phyloP scores from a whole-genome alignment of 2,888 invertebrate genomes.

The Diloba caeruleocephala region DNA sequence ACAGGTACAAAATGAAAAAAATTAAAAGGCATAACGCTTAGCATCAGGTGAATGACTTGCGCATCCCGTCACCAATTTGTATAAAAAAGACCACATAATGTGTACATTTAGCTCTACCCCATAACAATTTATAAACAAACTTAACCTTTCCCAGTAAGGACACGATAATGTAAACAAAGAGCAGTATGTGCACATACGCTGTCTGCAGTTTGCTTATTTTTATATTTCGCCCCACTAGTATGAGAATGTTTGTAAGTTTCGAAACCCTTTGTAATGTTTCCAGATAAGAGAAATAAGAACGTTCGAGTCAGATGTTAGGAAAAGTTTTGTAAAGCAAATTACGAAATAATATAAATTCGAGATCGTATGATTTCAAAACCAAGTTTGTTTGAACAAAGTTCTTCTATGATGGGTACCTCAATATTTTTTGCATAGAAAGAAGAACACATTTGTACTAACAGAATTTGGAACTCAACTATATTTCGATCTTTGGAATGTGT shows the following conservation, averaged over 20 bases:
- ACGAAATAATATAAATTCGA: constrained; percentile 5
- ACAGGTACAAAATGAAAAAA: too few relatives aligned
- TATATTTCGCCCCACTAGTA: constrained; percentile 43
- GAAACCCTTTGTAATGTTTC: constrained; percentile 37
- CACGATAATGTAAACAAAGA: constrained; percentile 48
- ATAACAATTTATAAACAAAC: constrained; percentile 45
- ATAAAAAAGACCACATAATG: too few relatives aligned
- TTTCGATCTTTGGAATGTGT: too few relatives aligned
- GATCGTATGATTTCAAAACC: neutral
- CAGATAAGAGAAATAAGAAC: constrained; percentile 33
- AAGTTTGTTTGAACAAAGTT: neutral
- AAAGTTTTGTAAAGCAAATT: constrained; percentile 3
- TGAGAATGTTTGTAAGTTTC: constrained; percentile 40
- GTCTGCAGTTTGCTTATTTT: constrained; percentile 47
- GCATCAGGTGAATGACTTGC: too few relatives aligned
- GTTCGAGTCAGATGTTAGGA: constrained; percentile 13
- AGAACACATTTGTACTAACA: too few relatives aligned
- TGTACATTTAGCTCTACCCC: constrained; percentile 8
- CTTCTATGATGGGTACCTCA: too few relatives aligned
- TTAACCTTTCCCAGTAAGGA: constrained; percentile 50
- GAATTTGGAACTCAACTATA: too few relatives aligned
- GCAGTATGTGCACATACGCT: constrained; percentile 45
- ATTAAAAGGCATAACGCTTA: too few relatives aligned
- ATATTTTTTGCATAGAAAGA: too few relatives aligned
- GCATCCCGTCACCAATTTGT: too few relatives aligned